Percentiles rank a stretch among this genome's conserved stretches.
Conservation (phyloP, 2,797 vertebrate genomes). For the Octomys mimax region DNA sequence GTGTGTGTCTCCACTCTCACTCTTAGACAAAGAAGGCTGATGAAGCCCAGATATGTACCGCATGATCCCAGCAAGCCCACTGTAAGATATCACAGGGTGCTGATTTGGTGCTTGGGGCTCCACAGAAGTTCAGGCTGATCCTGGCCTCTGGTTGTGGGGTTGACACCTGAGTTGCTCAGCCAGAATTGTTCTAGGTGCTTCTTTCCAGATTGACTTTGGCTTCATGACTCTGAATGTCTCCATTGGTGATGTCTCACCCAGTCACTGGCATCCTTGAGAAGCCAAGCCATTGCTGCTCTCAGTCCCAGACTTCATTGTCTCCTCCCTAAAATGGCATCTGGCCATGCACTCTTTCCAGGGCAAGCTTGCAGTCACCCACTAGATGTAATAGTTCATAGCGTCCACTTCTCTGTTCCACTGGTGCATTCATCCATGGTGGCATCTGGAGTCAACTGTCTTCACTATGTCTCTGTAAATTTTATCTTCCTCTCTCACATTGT, state of each 20-base stretch:
- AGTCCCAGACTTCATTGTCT: not conserved
- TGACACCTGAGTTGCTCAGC: not conserved
- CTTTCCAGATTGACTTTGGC: not conserved
- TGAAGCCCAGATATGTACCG: not conserved
- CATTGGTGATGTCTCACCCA: not conserved
- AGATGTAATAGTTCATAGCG: not conserved
- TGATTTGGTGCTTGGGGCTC: not conserved
- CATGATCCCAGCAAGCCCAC: not conserved
- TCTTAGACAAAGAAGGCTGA: not conserved
- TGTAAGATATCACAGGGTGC: not conserved
- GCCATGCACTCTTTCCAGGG: not conserved
- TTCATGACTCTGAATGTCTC: not conserved
- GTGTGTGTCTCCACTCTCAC: not conserved
- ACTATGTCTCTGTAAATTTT: not conserved
- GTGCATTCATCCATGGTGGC: not conserved
- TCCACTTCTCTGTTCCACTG: not conserved
- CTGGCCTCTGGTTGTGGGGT: not conserved
- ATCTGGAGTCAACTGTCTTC: not conserved
- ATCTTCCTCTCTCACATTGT: not conserved
- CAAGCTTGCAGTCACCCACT: not conserved
- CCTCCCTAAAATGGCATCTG: not conserved
- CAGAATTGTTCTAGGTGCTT: not conserved
- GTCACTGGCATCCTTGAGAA: not conserved
- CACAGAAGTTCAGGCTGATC: not conserved
- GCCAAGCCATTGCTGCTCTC: not conserved